Evolutionary conservation across 2,113 vertebrate species (phyloP).

Genomic region (Indicator indicator): DNA sequence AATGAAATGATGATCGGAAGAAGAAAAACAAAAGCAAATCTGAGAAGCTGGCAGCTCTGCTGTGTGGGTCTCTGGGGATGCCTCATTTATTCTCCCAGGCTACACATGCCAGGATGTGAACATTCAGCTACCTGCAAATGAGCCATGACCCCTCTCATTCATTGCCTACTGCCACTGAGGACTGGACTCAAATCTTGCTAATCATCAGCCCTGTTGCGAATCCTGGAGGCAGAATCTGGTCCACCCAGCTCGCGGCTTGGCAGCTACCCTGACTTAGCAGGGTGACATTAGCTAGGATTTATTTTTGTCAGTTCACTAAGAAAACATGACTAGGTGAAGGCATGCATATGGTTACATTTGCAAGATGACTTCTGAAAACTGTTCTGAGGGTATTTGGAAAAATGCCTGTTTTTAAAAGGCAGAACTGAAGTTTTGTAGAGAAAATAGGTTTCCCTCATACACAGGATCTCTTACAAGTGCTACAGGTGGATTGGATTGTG

Average conservation of each 20-base stretch:
- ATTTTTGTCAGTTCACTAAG: conserved; percentile 36
- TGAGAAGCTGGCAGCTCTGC: not conserved
- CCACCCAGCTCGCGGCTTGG: not conserved
- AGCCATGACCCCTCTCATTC: not conserved
- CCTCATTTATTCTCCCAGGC: not conserved
- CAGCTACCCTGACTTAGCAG: conserved; percentile 9
- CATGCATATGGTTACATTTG: conserved; percentile 48
- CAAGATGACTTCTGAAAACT: conserved; percentile 28
- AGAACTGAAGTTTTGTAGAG: not conserved
- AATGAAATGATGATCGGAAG: not conserved
- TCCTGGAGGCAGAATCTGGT: conserved; percentile 7
- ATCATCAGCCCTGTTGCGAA: not conserved
- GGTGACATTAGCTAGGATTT: conserved; percentile 20
- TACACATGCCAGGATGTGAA: not conserved
- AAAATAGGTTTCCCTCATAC: not conserved
- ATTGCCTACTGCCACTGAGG: not conserved
- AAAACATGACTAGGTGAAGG: conserved; percentile 38
- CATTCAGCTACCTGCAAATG: not conserved
- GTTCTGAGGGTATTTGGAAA: conserved; percentile 30
- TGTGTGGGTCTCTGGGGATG: not conserved
- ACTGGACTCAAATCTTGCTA: not conserved
- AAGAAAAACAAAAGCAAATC: not conserved
- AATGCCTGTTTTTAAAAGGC: conserved; percentile 11
- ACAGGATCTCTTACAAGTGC: not conserved
- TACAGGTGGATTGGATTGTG: not conserved